These are phyloP conservation scores for Ptilorrhoa leucosticta DNA, from an alignment of 2,113 vertebrate species.

Conservation along the genomic window DNA sequence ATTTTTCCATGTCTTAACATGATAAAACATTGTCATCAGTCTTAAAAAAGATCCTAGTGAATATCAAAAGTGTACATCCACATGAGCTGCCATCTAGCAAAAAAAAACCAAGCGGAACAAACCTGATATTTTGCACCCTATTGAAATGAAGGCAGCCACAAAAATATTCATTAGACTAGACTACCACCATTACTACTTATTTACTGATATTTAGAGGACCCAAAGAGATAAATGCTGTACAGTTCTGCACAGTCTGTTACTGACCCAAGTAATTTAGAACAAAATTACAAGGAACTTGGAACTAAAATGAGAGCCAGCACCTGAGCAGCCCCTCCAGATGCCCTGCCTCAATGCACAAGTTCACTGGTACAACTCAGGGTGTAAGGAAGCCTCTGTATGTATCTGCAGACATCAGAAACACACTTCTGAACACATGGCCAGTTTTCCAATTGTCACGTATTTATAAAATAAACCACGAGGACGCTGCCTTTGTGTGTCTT, in stretches of 20 bases:
- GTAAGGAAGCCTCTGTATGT: accelerated
- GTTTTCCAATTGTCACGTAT: background rate
- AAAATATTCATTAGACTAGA: background rate
- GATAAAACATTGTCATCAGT: background rate
- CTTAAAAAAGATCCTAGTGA: background rate
- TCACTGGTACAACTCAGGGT: background rate
- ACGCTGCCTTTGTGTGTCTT: background rate
- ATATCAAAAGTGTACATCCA: background rate
- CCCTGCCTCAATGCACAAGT: background rate
- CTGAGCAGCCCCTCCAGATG: background rate
- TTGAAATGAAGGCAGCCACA: background rate
- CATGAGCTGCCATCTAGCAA: background rate
- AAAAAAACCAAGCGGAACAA: background rate
- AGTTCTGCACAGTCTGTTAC: background rate
- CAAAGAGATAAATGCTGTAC: background rate
- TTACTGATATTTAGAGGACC: background rate
- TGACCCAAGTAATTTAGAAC: background rate
- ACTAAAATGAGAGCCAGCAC: background rate
- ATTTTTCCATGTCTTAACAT: background rate
- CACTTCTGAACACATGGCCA: background rate
- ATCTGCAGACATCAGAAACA: background rate
- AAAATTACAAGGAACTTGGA: background rate
- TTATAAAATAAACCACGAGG: background rate
- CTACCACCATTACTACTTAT: background rate
- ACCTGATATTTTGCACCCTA: background rate